These are phyloP conservation scores for Numenius phaeopus DNA, from an alignment of 2,797 vertebrate genomes.

Conservation along the genomic window DNA sequence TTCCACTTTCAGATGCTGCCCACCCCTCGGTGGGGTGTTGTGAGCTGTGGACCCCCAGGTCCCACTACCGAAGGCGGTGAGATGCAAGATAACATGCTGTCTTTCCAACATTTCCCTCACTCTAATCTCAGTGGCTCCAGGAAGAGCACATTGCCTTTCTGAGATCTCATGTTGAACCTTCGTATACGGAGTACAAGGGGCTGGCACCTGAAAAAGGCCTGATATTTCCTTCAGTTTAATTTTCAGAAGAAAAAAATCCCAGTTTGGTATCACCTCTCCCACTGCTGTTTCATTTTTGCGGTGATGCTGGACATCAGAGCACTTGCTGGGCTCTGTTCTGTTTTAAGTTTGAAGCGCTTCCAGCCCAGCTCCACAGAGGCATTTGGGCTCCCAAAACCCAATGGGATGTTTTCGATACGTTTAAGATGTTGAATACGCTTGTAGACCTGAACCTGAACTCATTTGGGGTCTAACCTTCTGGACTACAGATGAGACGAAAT, in stretches of 20 bases:
- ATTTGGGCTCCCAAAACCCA: background rate
- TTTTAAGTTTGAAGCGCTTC: background rate
- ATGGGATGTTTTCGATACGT: background rate
- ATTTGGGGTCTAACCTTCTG: background rate
- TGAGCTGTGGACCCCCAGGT: background rate
- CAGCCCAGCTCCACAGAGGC: background rate
- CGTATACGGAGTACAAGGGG: background rate
- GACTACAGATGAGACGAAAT: background rate
- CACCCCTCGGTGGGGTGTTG: rapidly evolving
- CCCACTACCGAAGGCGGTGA: background rate
- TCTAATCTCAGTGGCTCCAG: background rate
- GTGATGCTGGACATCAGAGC: background rate
- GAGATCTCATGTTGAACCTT: background rate
- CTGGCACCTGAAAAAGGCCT: background rate
- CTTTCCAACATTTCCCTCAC: background rate
- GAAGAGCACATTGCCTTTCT: rapidly evolving
- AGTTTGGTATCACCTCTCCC: background rate
- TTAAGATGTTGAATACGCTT: background rate
- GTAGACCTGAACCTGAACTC: background rate
- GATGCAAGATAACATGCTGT: background rate
- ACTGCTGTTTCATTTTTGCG: background rate
- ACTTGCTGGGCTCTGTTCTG: background rate
- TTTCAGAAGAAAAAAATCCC: background rate
- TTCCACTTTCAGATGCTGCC: background rate
- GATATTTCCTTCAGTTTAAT: background rate